Percentiles rank a stretch among this genome's conserved stretches.
These are phyloP conservation scores for Nephrotoma guestfalica DNA, from an alignment of 2,888 invertebrate genomes.

Conservation along the genomic window DNA sequence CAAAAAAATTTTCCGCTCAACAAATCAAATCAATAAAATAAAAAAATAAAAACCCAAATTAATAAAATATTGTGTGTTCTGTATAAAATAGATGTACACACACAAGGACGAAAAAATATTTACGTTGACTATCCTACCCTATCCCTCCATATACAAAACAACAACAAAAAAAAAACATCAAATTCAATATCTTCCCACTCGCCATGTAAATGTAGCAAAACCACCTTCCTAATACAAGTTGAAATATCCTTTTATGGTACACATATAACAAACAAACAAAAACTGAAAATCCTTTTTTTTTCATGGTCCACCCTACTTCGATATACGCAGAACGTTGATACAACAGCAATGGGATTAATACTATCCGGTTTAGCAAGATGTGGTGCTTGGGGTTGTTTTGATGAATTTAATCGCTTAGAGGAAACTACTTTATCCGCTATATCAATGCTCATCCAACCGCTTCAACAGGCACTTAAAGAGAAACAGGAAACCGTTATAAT, in stretches of 20 bases:
- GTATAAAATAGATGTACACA: neutral
- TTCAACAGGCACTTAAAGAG: slow-evolving; percentile 66
- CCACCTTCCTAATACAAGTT: neutral
- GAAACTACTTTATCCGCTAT: slow-evolving; percentile 89
- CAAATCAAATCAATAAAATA: neutral
- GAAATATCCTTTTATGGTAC: neutral
- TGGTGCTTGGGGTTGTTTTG: slow-evolving; percentile 98
- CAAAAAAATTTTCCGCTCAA: neutral
- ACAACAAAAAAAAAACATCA: neutral
- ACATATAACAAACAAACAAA: neutral
- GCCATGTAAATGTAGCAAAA: neutral
- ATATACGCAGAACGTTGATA: slow-evolving; percentile 67
- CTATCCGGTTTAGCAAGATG: slow-evolving; percentile 84
- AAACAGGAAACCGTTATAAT: slow-evolving; percentile 36
- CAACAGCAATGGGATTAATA: slow-evolving; percentile 86
- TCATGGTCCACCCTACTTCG: neutral
- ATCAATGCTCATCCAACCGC: slow-evolving; percentile 85
- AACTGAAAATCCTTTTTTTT: neutral
- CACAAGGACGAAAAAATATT: neutral
- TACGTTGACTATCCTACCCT: neutral
- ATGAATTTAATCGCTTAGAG: slow-evolving; percentile 95
- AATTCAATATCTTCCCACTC: neutral
- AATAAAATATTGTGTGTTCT: neutral
- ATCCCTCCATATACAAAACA: neutral
- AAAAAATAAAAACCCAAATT: neutral